phyloP scores from a whole-genome alignment of 2,888 invertebrate species.

The Hypomecis atomaria region DNA sequence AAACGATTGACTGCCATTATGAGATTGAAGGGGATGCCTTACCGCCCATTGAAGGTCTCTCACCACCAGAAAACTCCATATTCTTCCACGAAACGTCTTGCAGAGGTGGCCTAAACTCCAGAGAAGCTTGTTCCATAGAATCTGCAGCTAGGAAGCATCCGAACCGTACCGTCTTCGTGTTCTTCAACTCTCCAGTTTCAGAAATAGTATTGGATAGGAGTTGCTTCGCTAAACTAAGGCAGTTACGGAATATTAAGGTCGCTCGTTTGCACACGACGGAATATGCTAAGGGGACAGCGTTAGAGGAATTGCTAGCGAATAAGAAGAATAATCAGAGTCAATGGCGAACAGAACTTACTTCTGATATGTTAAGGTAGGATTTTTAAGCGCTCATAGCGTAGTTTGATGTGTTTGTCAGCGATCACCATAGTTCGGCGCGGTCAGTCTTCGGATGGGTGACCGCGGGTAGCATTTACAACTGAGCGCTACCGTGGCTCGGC shows the following conservation, averaged over 20 bases:
- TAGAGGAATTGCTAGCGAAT: conserved; percentile 27
- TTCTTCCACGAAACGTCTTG: conserved; percentile 88
- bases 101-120: conserved; percentile 66
- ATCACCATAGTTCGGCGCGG: no score
- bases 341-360: conserved; percentile 39
- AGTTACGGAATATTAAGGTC: conserved; percentile 39
- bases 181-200: conserved; percentile 44
- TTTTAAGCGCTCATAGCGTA: no score
- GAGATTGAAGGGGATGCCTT: conserved; percentile 32
- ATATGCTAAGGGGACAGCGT: conserved; percentile 31
- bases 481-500: no score
- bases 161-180: conserved; percentile 73
- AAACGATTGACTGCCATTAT: conserved; percentile 34
- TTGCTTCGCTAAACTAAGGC: conserved; percentile 27
- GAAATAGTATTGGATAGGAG: conserved; percentile 25
- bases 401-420: no score
- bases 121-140: conserved; percentile 47
- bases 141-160: conserved; percentile 46
- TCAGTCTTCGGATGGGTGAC: no score
- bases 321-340: conserved; percentile 23
- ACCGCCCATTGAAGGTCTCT: conserved; percentile 17
- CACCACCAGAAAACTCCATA: conserved; percentile 63
- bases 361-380: conserved; percentile 43
- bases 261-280: conserved; percentile 33
- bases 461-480: no score